Evolutionary conservation across 2,888 invertebrate species (phyloP), one percentile per base, ranked within the genome.

Genomic region (Phortica magna): DNA sequence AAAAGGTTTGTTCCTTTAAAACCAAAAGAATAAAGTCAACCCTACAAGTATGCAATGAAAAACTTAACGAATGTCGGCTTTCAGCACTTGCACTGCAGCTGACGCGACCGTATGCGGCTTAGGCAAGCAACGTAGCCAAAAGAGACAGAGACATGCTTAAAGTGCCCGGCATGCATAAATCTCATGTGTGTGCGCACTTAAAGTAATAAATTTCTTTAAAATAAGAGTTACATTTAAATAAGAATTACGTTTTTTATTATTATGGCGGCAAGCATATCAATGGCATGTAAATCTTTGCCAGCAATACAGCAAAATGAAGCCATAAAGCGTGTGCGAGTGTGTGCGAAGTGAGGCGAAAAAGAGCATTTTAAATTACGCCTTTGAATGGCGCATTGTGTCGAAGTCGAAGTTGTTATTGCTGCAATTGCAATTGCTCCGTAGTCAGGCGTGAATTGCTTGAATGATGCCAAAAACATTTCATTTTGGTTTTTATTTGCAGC

Each of bases 341-440:
- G n/a, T n/a, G n/a, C n/a, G 9, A 7, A 5, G 19, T 10, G 19
- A n/a, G n/a, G 48, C 14, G 41, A 64, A 14, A 42, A 79, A 86
- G 85, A 84, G 86, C 85, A 86, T 86, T 86, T 86, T 85, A 86
- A 87, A 86, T 86, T 87, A 83, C 82, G 82, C 84, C 85, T 85
- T 87, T 87, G 84, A 86, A 85, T 87, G 87, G 81, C 83, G 14
- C 14, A 64, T 64, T 61, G 73, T 48, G 55, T 0, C 19, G 39
- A 7, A 31, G 67, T 19, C n/a, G 70, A 7, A 61, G 61, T 61
- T 61, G 61, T 14, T 12, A 22, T 14, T 12, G 1, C 3, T 31
- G 31, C 31, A 31, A 31, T 31, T 31, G 48, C 48, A 48, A 14
- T 48, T 48, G 48, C 48, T n/a, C 61, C 19, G 61, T 48, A 48